These are phyloP conservation scores for Heliopora coerulea DNA, from an alignment of 92 coral and sea anemone species.

Conservation along the genomic window DNA sequence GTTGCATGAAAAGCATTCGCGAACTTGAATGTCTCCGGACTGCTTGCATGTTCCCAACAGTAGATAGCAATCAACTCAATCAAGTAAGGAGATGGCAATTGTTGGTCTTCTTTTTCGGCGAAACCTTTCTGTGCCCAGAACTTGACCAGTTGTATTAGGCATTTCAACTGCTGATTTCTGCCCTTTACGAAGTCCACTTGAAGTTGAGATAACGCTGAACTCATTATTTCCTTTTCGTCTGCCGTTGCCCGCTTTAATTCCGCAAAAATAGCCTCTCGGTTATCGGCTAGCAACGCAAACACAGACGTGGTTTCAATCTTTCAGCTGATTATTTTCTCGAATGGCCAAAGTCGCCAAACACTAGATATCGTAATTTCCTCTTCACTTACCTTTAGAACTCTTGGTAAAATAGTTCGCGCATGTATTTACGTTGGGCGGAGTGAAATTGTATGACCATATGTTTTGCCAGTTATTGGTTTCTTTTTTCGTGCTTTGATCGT, in stretches of 20 bases:
- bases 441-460: too few species aligned
- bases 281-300: not conserved
- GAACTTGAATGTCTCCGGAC: constrained; percentile 40
- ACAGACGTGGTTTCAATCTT: too few species aligned
- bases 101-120: constrained; percentile 29
- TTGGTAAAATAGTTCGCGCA: too few species aligned
- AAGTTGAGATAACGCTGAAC: constrained; percentile 25
- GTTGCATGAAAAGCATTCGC: constrained; percentile 28
- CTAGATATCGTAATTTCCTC: too few species aligned
- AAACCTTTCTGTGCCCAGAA: constrained; percentile 41
- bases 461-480: too few species aligned
- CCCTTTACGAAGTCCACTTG: constrained; percentile 28
- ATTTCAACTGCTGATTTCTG: constrained; percentile 25
- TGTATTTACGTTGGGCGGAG: too few species aligned
- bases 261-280: constrained; percentile 17
- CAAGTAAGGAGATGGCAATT: constrained; percentile 30
- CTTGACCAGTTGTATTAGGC: constrained; percentile 32
- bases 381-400: too few species aligned
- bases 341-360: too few species aligned
- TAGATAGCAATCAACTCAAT: constrained; percentile 19
- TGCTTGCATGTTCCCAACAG: constrained; percentile 41
- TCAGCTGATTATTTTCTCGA: too few species aligned
- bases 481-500: too few species aligned
- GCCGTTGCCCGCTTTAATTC: not conserved
- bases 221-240: constrained; percentile 17